Evolutionary conservation across 1,140 invertebrate genomes (phyloP).

Genomic region (Drosophila jambulina): DNA sequence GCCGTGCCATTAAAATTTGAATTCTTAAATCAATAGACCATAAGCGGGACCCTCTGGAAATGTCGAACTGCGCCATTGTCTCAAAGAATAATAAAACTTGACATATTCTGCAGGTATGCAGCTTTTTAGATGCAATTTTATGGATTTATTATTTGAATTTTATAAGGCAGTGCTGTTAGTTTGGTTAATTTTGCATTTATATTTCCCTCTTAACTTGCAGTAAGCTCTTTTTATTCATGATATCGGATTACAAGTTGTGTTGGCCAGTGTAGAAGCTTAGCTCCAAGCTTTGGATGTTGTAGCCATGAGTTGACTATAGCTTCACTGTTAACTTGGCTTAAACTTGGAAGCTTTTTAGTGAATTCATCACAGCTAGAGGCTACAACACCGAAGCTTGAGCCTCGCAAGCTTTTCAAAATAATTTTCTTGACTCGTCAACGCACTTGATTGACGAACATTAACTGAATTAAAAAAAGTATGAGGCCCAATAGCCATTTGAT

Average conservation of each 20-base stretch:
- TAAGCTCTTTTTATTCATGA: neutral
- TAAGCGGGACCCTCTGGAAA: neutral
- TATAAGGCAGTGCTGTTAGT: neutral
- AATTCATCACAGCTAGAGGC: neutral
- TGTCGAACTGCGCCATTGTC: neutral
- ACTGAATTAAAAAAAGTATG: neutral
- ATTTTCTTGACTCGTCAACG: conserved; percentile 1
- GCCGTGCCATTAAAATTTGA: conserved; percentile 25
- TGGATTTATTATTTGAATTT: neutral
- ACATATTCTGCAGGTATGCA: neutral
- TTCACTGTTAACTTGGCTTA: conserved; percentile 9
- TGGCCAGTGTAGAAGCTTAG: conserved; percentile 26
- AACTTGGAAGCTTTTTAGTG: neutral
- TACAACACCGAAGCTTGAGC: conserved; percentile 3
- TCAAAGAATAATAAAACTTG: neutral
- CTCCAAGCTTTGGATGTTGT: conserved; percentile 2
- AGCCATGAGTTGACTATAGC: neutral
- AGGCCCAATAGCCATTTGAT: conserved; percentile 47
- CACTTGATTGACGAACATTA: conserved; percentile 5
- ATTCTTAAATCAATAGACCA: conserved; percentile 17
- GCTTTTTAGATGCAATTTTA: neutral
- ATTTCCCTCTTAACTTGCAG: neutral
- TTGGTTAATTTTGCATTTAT: conserved; percentile 4
- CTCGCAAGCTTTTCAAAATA: neutral
- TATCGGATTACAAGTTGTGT: neutral